Base-by-base conservation (phyloP, 2,113 vertebrate genomes). In the Menura novaehollandiae region DNA sequence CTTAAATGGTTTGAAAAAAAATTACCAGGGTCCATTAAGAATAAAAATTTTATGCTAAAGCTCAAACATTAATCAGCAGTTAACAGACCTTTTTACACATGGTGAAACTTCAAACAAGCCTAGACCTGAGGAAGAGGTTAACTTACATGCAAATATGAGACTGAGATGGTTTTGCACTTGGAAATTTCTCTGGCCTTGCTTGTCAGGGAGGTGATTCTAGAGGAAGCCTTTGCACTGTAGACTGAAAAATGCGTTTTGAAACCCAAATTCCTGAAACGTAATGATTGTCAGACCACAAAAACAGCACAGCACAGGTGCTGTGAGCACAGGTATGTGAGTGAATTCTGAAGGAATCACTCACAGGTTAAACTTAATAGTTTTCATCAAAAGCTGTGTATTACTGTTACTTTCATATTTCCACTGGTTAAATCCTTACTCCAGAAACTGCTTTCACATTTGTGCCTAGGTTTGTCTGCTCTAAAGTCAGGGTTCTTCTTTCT, bases 231-330 rank as follows among this genome's bases (percentile, higher is more conserved):
- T 74, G 24, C 52, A 21, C 33, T 37, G 7, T 6, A 17, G 60
- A 5, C 41, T 85, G 39, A 27, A 67, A 88, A 91, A 71, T 11
- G 2, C 6, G 7, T 35, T 88, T 82, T 41, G 66, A 52, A 51
- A 51, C 30, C 6, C 6, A 47, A 53, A 76, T 55, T 44, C 33
- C 52, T 30, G 19, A 37, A 68, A 7, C 18, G 10, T 14, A 12
- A n/a, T 10, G 26, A 6, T 12, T 27, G 15, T 68, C 46, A 78
- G 68, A 43, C 4, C 52, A 30, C 6, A 59, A 30, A 67, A 46
- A 1, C 11, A 21, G 6, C 4, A 2, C 15, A 37, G 68, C 47
- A n/a, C n/a, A n/a, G n/a, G n/a, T n/a, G n/a, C n/a, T n/a, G n/a
- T n/a, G n/a, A n/a, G n/a, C n/a, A n/a, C n/a, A 58, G 37, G 32